phyloP scores from a whole-genome alignment of 2,113 vertebrate genomes.

The Sylvilagus bachmani region DNA sequence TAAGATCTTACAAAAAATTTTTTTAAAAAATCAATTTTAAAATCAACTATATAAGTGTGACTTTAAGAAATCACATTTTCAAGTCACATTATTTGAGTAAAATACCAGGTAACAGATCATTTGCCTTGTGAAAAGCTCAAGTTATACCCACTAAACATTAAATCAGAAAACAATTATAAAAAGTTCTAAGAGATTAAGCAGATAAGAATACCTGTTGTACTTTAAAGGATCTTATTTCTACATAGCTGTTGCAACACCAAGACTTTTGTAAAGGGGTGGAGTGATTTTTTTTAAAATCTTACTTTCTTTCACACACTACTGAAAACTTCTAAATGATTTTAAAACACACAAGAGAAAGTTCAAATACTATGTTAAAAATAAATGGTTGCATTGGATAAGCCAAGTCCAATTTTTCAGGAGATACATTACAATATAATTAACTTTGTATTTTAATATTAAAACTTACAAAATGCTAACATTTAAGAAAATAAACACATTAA shows the following conservation, averaged over 20 bases:
- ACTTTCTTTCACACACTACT: slow-evolving; percentile 63
- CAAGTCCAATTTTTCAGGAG: slow-evolving; percentile 19
- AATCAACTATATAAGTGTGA: not conserved
- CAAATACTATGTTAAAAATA: not conserved
- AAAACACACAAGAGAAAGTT: slow-evolving; percentile 53
- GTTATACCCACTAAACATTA: not conserved
- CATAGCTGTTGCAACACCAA: slow-evolving; percentile 60
- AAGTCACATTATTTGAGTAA: slow-evolving; percentile 32
- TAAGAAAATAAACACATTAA: slow-evolving; percentile 64
- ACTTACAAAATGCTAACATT: slow-evolving; percentile 34
- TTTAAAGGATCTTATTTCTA: slow-evolving; percentile 70
- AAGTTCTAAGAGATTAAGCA: slow-evolving; percentile 64
- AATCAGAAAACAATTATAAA: slow-evolving; percentile 47
- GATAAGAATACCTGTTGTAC: slow-evolving; percentile 44
- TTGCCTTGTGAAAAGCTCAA: slow-evolving; percentile 21
- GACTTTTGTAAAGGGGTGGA: slow-evolving; percentile 61
- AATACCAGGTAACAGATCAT: slow-evolving; percentile 26
- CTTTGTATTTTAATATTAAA: slow-evolving; percentile 56
- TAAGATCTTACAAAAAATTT: slow-evolving; percentile 17
- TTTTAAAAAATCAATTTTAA: slow-evolving; percentile 11
- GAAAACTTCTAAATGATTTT: slow-evolving; percentile 59
- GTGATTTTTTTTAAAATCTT: slow-evolving; percentile 51
- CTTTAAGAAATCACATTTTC: slow-evolving; percentile 59
- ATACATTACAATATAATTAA: slow-evolving; percentile 41
- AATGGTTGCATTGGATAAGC: slow-evolving; percentile 30